These are phyloP conservation scores for Xyliphius kryptos DNA, from an alignment of 2,113 vertebrate genomes.

Conservation along the genomic window DNA sequence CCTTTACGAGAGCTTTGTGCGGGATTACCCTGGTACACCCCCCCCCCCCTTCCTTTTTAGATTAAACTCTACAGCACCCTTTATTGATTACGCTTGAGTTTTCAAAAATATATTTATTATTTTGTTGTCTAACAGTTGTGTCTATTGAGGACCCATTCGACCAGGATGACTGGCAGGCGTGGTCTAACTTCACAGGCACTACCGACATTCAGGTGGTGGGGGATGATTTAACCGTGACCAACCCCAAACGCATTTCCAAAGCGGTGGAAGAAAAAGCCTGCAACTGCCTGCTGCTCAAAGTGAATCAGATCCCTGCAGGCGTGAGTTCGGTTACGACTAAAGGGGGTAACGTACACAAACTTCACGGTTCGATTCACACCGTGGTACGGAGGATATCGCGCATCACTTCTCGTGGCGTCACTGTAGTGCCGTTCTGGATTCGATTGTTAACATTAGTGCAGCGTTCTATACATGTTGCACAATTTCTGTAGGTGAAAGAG, in stretches of 20 bases:
- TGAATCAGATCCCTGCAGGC: slow-evolving; percentile 96
- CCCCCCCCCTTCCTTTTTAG: too few species aligned
- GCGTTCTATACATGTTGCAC: too few species aligned
- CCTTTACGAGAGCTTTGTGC: slow-evolving; percentile 87
- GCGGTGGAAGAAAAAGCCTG: slow-evolving; percentile 82
- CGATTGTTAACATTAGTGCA: too few species aligned
- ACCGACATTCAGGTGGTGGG: slow-evolving; percentile 87
- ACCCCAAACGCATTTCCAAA: slow-evolving; percentile 85
- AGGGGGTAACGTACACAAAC: too few species aligned
- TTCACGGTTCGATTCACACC: too few species aligned
- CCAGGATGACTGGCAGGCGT: slow-evolving; percentile 93
- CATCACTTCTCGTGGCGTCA: too few species aligned
- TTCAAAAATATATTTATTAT: neutral
- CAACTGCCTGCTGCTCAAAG: slow-evolving; percentile 96
- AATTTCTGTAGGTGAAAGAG: too few species aligned
- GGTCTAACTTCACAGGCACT: slow-evolving; percentile 80
- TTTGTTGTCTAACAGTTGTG: slow-evolving; percentile 67
- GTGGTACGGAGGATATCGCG: too few species aligned
- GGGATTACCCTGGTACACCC: slow-evolving; percentile 78
- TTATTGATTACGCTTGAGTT: too few species aligned
- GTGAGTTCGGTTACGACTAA: too few species aligned
- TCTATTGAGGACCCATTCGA: slow-evolving; percentile 97
- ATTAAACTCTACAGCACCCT: too few species aligned
- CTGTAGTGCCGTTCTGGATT: too few species aligned
- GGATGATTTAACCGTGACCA: slow-evolving; percentile 92